Evolutionary conservation across 1,140 invertebrate genomes (phyloP), one percentile per base, ranked within the genome.

Genomic region (Neodiprion virginianus): DNA sequence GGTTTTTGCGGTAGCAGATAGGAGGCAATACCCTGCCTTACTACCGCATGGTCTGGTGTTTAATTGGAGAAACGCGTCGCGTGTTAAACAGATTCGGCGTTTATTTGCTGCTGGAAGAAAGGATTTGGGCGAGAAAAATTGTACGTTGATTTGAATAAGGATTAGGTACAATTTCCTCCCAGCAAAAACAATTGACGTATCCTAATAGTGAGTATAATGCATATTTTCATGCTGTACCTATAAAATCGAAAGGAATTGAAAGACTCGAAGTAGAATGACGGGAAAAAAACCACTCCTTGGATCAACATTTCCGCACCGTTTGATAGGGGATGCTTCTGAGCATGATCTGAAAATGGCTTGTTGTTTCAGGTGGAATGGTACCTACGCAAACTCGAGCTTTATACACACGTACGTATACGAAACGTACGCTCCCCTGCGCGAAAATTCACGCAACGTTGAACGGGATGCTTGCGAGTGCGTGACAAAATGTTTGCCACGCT

Each of bases 281-380:
- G 28, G 2, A 40, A 40, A 40, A 40, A 40, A 40, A 40, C 28
- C 28, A 40, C 28, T 61, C 53, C 53, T 61, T 61, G 11, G 53
- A 61, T 61, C 53, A 61, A 61, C 53, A 61, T 61, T 61, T 12
- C 53, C 53, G 53, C 53, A 61, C 53, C 11, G 53, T 61, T 61
- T 17, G 11, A 40, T 40, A 40, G 28, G 8, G 53, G 53, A 17
- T 61, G 53, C 53, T 61, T 17, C 53, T 21, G 53, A 61, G 53
- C 53, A 61, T 81, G 85, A 86, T 87, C 84, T 85, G 86, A 85
- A 87, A 88, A 87, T 84, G 83, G 83, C 84, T 78, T 87, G 86
- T 88, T 88, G 84, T 88, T 88, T 87, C 86, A 88, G 86, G 21
- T 69, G 67, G 40, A 23, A 23, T 47, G 12, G 40, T 69, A 61